Conservation (phyloP, 2,113 vertebrate genomes). For the Oenanthe melanoleuca region DNA sequence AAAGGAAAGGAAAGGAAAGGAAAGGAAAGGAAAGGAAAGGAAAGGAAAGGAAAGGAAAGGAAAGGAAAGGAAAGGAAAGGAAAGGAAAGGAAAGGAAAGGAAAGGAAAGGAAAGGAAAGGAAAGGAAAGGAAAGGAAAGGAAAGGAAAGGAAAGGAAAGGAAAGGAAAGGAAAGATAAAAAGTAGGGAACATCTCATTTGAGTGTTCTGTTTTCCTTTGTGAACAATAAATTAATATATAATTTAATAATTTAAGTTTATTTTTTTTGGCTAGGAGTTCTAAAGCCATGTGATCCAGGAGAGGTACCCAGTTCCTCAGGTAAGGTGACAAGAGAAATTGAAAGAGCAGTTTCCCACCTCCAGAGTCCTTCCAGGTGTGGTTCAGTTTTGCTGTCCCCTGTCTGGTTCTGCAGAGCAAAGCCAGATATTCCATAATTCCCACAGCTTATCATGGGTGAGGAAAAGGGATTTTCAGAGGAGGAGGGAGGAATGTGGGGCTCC, state of each 20-base stretch:
- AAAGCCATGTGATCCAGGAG: background rate
- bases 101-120: no score
- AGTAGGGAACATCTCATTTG: accelerated
- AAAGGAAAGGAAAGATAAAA: no score
- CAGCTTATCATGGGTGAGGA: background rate
- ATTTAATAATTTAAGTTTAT: background rate
- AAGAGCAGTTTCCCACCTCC: background rate
- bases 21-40: no score
- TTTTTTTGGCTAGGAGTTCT: background rate
- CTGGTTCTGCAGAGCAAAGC: background rate
- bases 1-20: no score
- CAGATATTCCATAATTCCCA: slow-evolving; percentile 26
- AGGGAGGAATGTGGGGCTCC: background rate
- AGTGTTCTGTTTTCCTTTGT: background rate
- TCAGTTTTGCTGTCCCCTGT: background rate
- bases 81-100: no score
- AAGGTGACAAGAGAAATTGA: background rate
- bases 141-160: no score
- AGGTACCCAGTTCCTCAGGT: background rate
- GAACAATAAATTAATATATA: no score
- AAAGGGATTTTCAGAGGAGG: background rate
- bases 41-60: no score
- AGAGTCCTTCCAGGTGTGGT: background rate
- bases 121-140: no score
- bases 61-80: no score